phyloP scores from a whole-genome alignment of 2,797 vertebrate genomes.

The Lithobates pipiens region DNA sequence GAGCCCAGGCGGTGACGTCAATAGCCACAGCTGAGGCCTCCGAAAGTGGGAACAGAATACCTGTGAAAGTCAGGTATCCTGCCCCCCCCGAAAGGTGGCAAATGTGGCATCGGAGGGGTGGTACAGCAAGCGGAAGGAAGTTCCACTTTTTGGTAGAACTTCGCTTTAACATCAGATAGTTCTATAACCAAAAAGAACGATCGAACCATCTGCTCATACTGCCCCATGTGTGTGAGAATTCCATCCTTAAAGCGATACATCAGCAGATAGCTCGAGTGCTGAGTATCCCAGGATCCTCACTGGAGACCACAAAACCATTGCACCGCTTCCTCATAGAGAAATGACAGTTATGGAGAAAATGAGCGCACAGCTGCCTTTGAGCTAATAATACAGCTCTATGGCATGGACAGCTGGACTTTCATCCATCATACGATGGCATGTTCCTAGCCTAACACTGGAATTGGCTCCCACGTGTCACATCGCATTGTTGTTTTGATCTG shows the following conservation, averaged over 20 bases:
- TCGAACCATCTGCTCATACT: background rate
- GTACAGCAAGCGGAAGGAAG: too few species aligned
- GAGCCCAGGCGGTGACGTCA: too few species aligned
- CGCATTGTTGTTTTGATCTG: background rate
- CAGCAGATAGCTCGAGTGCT: slow-evolving; percentile 9
- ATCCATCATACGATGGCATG: slow-evolving; percentile 16
- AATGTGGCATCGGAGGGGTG: too few species aligned
- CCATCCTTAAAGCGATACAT: slow-evolving; percentile 1
- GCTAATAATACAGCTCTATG: slow-evolving; percentile 36
- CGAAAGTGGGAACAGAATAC: too few species aligned
- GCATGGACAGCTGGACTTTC: slow-evolving; percentile 39
- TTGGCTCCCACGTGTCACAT: background rate
- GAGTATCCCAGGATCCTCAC: slow-evolving; percentile 18
- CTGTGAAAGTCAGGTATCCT: too few species aligned
- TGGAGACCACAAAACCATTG: background rate
- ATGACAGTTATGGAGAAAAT: slow-evolving; percentile 32
- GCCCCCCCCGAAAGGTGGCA: too few species aligned
- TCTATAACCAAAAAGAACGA: background rate
- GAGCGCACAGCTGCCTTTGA: slow-evolving; percentile 38
- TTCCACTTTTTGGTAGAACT: too few species aligned
- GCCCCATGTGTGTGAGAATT: slow-evolving; percentile 4
- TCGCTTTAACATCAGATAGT: background rate
- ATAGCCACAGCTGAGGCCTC: too few species aligned
- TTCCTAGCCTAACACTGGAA: slow-evolving; percentile 3
- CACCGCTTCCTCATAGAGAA: background rate